Evolutionary conservation across 2,888 invertebrate species (phyloP).

Genomic region (Epinotia ramella): DNA sequence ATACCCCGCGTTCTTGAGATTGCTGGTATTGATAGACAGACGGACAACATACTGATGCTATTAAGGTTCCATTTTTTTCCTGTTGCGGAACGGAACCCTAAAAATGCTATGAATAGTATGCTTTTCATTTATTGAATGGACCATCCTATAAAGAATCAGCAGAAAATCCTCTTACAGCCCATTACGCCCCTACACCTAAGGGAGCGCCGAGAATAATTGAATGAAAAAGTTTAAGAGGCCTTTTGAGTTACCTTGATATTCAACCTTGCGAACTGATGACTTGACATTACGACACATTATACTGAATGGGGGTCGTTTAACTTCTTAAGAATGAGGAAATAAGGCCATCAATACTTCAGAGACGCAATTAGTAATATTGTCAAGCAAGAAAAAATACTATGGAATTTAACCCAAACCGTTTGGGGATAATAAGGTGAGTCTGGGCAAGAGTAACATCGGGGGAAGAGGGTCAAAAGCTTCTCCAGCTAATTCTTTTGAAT

Average conservation of each 20-base stretch:
- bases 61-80: no score
- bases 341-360: background rate
- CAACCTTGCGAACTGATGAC: constrained; percentile 9
- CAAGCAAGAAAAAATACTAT: no score
- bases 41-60: no score
- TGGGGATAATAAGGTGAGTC: no score
- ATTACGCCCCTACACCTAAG: background rate
- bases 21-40: no score
- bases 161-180: background rate
- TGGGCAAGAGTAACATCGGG: no score
- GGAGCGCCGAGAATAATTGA: constrained; percentile 1
- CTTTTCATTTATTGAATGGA: background rate
- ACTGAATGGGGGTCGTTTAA: background rate
- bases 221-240: constrained; percentile 16
- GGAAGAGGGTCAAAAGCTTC: no score
- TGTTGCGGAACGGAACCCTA: no score
- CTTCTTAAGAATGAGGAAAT: background rate
- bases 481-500: no score
- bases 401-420: no score
- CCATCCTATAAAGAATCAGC: background rate
- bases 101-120: background rate
- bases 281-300: constrained; percentile 12
- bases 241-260: constrained; percentile 10
- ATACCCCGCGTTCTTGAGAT: no score
- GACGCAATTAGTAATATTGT: background rate